Conservation (phyloP, 2,113 vertebrate species). For the Daubentonia madagascariensis region DNA sequence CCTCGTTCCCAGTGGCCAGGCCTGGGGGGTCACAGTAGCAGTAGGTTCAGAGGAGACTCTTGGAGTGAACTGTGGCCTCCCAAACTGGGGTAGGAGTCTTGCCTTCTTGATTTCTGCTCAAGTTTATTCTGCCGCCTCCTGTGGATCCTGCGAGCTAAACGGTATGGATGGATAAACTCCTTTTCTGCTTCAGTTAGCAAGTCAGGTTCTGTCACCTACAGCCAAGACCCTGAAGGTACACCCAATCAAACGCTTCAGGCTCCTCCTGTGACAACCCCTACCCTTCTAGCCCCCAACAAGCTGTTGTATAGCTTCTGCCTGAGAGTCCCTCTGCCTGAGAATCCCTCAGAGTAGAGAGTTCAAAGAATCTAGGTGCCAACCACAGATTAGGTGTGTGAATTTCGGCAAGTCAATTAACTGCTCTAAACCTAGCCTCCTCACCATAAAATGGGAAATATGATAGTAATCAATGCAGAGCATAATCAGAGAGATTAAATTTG, state of each 20-base stretch:
- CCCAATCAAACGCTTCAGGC: not conserved
- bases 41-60: not conserved
- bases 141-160: not conserved
- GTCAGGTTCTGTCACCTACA: not conserved
- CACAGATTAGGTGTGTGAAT: not conserved
- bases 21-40: not conserved
- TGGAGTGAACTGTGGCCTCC: not conserved
- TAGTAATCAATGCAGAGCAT: not conserved
- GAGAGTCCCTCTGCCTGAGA: not conserved
- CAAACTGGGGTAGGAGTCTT: not conserved
- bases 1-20: not conserved
- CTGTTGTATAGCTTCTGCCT: not conserved
- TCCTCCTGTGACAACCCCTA: not conserved
- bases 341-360: not conserved
- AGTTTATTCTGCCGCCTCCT: not conserved
- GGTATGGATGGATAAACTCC: fast-evolving
- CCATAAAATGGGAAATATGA: not conserved
- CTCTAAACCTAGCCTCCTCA: not conserved
- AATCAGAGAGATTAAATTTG: not conserved
- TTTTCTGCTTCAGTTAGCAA: not conserved
- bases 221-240: not conserved
- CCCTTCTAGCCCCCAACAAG: not conserved
- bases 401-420: not conserved
- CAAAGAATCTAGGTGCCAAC: not conserved
- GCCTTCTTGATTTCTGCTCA: not conserved